Base-by-base conservation (phyloP, 2,888 invertebrate species). In the Allolobophora icterica region DNA sequence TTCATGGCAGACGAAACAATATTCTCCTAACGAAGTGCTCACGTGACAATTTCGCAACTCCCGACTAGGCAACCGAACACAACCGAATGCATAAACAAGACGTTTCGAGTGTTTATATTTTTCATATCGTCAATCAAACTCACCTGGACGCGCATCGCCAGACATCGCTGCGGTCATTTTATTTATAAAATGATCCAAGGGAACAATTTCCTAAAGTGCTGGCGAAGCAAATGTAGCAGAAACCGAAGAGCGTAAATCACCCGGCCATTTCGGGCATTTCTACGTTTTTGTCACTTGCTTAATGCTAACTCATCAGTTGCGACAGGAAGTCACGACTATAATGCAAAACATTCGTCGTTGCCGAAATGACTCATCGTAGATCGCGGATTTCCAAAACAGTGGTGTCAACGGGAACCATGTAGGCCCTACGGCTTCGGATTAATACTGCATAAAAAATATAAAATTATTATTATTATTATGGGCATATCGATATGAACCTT, bases 301-400 rank as follows among this genome's bases (percentile, higher is more conserved):
- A 71, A 52, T 71, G 71, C 71, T 71, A 71, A 71, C 71, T 71
- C 71, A 71, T 71, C 71, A 71, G 30, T 71, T 71, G 71, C 71
- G 71, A 71, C 71, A 71, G 71, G 71, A 71, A 71, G 71, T 71
- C 71, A 11, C 11, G n/a, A 71, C 71, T 71, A 71, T 30, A 71
- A 71, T n/a, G n/a, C 71, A 71, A 71, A 71, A 71, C n/a, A 11
- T n/a, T 52, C 3, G n/a, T n/a, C 30, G 71, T n/a, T n/a, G 71
- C 30, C n/a, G 71, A 71, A 71, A 71, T 71, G 71, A 71, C 71
- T 71, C 71, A 71, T 71, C 71, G 71, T 30, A n/a, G 8, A 21
- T 52, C 42, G 21, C 21, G 11, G 52, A 52, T 52, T 52, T 52
- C 52, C 52, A 71, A 30, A 71, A 71, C n/a, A 71, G n/a, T 42